These are phyloP conservation scores for Sylvicola cinctus DNA, from an alignment of 2,888 invertebrate species.

Conservation along the genomic window DNA sequence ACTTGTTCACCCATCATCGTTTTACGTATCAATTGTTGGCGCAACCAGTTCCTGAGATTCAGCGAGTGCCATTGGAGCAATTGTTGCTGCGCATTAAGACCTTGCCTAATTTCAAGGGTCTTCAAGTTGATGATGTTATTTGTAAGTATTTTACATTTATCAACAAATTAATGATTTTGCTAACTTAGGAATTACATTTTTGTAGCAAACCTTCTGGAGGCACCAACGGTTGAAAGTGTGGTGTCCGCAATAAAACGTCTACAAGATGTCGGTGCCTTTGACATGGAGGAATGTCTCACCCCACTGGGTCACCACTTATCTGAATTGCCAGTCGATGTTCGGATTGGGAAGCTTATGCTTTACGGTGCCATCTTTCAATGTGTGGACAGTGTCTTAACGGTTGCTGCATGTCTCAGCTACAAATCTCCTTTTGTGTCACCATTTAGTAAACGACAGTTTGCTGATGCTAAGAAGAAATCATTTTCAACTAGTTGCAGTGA, in stretches of 20 bases:
- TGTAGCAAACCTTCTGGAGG: slow-evolving; percentile 47
- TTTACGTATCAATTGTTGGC: slow-evolving; percentile 41
- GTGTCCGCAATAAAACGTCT: slow-evolving; percentile 46
- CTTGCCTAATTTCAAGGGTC: slow-evolving; percentile 22
- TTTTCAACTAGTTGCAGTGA: slow-evolving; percentile 70
- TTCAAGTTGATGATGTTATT: slow-evolving; percentile 17
- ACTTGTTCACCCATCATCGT: slow-evolving; percentile 61
- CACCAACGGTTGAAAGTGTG: slow-evolving; percentile 45
- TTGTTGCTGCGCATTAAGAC: slow-evolving; percentile 55
- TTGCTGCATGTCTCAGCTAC: slow-evolving; percentile 65
- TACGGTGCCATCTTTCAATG: slow-evolving; percentile 83
- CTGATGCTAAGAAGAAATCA: slow-evolving; percentile 48
- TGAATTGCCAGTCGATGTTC: slow-evolving; percentile 72
- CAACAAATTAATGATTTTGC: too few species aligned
- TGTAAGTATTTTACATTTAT: slow-evolving; percentile 7
- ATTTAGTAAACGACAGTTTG: slow-evolving; percentile 46
- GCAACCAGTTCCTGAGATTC: slow-evolving; percentile 76
- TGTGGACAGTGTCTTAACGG: slow-evolving; percentile 76
- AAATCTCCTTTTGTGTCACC: slow-evolving; percentile 61
- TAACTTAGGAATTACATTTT: slow-evolving; percentile 4
- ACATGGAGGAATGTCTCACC: slow-evolving; percentile 50
- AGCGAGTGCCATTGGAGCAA: slow-evolving; percentile 73
- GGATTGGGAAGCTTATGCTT: slow-evolving; percentile 81
- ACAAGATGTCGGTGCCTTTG: slow-evolving; percentile 62
- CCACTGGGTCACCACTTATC: slow-evolving; percentile 74